Conservation (phyloP, 2,797 vertebrate species). For the Apogon talboti region DNA sequence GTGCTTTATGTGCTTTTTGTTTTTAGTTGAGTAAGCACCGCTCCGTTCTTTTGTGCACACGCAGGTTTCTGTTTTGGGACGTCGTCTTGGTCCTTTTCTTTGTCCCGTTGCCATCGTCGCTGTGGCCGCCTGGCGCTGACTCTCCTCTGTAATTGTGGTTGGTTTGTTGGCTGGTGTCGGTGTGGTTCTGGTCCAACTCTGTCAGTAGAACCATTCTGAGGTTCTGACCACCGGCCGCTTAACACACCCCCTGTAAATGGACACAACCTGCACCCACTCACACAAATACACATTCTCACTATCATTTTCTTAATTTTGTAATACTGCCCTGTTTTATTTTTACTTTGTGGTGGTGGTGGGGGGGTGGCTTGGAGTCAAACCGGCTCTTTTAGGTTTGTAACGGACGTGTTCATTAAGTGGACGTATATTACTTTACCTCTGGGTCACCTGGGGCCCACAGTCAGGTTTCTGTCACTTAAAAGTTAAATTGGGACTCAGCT, state of each 20-base stretch:
- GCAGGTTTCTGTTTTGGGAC: background rate
- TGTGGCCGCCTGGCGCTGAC: conserved; percentile 21
- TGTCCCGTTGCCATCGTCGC: conserved; percentile 24
- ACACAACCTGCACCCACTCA: conserved; percentile 17
- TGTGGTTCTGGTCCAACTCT: conserved; percentile 45
- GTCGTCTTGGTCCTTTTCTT: conserved; percentile 24
- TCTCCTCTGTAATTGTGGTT: conserved; percentile 70
- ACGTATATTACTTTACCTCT: conserved; percentile 34
- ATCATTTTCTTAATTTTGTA: conserved; percentile 36
- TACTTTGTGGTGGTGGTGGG: conserved; percentile 14
- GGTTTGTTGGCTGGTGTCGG: conserved; percentile 53
- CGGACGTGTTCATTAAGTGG: conserved; percentile 40
- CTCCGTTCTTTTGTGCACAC: background rate
- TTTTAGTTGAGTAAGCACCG: background rate
- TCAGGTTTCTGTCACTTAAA: conserved; percentile 26
- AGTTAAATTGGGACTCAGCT: conserved; percentile 62
- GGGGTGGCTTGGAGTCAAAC: conserved; percentile 26
- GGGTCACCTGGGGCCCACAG: conserved; percentile 27
- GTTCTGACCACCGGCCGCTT: conserved; percentile 49
- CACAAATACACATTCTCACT: conserved; percentile 14
- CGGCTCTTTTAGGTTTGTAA: conserved; percentile 39
- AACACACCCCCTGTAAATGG: conserved; percentile 31
- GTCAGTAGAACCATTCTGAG: conserved; percentile 54
- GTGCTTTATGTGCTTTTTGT: too few relatives aligned
- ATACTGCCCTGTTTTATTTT: conserved; percentile 17